Percentiles rank a stretch among this genome's conserved stretches.
phyloP scores from a whole-genome alignment of 2,113 vertebrate species.

The Prochilodus magdalenae region DNA sequence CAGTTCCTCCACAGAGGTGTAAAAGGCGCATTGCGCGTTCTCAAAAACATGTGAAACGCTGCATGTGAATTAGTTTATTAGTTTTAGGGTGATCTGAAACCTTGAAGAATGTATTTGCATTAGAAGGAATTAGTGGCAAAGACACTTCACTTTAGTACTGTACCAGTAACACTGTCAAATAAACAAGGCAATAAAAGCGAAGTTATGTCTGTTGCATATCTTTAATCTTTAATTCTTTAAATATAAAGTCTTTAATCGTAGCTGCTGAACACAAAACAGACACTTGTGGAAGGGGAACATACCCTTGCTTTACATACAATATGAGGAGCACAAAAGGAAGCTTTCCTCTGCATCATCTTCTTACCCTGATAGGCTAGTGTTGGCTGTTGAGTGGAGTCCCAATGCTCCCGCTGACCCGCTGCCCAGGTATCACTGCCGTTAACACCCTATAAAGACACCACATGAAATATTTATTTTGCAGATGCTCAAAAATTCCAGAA shows the following conservation, averaged over 20 bases:
- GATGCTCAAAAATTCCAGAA: background rate
- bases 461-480: background rate
- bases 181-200: too few relatives aligned
- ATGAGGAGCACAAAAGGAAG: background rate
- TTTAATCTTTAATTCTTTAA: background rate
- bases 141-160: too few relatives aligned
- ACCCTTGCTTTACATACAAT: background rate
- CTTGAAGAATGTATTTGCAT: too few relatives aligned
- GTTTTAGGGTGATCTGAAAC: too few relatives aligned
- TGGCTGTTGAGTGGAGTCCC: conserved; percentile 32
- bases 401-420: conserved; percentile 26
- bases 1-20: too few relatives aligned
- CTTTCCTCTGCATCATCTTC: background rate
- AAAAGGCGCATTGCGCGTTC: too few relatives aligned
- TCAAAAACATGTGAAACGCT: too few relatives aligned
- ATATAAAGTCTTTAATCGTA: too few relatives aligned
- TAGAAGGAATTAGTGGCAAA: too few relatives aligned
- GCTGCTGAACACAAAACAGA: background rate
- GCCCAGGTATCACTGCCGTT: conserved; percentile 43
- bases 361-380: conserved; percentile 33
- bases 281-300: background rate
- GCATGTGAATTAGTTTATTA: too few relatives aligned
- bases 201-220: too few relatives aligned
- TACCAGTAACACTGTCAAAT: too few relatives aligned
- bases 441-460: conserved; percentile 31